phyloP scores from a whole-genome alignment of 1,140 invertebrate species.

The Diuraphis noxia region DNA sequence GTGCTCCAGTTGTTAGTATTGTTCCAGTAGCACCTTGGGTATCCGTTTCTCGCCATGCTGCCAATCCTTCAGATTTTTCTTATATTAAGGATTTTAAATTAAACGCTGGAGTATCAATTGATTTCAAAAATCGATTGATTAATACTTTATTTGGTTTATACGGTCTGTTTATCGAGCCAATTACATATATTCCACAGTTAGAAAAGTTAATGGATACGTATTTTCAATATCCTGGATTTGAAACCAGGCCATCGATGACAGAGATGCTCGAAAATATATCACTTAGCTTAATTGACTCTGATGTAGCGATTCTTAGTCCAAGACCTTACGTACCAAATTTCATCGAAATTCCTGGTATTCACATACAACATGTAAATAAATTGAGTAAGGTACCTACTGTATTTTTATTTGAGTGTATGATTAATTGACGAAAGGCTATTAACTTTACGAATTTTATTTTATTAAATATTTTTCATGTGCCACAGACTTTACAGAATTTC shows the following conservation, averaged over 20 bases:
- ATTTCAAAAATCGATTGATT: background rate
- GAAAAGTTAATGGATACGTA: conserved; percentile 10
- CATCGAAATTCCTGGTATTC: conserved; percentile 67
- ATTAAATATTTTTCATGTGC: too few species aligned
- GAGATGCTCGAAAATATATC: conserved; percentile 60
- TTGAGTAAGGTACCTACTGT: conserved; percentile 55
- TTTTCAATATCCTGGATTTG: conserved; percentile 37
- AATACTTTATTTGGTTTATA: conserved; percentile 41
- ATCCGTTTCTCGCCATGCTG: background rate
- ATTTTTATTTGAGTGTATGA: background rate
- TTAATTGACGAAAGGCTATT: background rate
- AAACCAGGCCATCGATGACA: conserved; percentile 55
- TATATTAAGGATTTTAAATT: conserved; percentile 51
- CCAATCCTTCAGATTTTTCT: conserved; percentile 48
- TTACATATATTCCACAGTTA: background rate
- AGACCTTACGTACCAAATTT: conserved; percentile 62
- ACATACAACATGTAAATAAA: conserved; percentile 59
- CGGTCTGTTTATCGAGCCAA: background rate
- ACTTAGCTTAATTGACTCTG: conserved; percentile 57
- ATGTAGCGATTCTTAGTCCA: conserved; percentile 58
- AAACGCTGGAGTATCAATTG: conserved; percentile 20
- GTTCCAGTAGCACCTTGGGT: background rate
- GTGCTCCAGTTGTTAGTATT: conserved; percentile 20
- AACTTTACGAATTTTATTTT: background rate
- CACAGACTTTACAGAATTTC: conserved; percentile 53